Evolutionary conservation across 2,113 vertebrate species (phyloP), one percentile per base, ranked within the genome.

Genomic region (Channa argus): DNA sequence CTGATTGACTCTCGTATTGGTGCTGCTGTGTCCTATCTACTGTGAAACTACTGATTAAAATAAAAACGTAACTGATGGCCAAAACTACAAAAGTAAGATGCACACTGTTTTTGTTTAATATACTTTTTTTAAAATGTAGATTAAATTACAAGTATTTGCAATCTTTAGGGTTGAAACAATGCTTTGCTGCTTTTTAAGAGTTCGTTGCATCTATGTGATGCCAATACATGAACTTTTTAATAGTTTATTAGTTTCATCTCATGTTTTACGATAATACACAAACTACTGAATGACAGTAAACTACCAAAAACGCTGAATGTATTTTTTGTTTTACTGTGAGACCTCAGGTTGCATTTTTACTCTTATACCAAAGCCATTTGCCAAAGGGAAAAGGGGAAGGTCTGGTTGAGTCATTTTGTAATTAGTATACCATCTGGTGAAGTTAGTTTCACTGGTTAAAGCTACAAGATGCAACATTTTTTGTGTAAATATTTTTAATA

Each of bases 341-440:
- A 43, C 43, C 41, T 68, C 1, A 12, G 45, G 15, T 43, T 39
- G 7, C 10, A 5, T 51, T 46, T 49, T 69, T 9, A 24, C 36
- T 59, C n/a, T 61, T 51, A 4, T 44, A 41, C 52, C 37, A 63
- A 67, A 52, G 45, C 12, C 11, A 41, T 10, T 55, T 8, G 15
- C 53, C 45, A 67, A 73, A 72, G n/a, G 5, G 50, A 70, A 63
- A 55, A 63, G 79, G 49, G 59, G 63, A 43, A 8, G 6, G 58
- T 60, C 15, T 13, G 6, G 10, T 52, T 49, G 3, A 14, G 36
- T 66, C 4, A 7, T 41, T 63, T 63, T 24, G 24, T 24, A 24
- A 24, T 1, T 1, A 24, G 24, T 24, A 24, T 24, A 24, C 24
- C 24, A 24, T 24, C 24, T 24, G 24, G 24, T 24, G 24, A 24